Conservation (phyloP, 2,797 vertebrate genomes). For the Ispidina picta region DNA sequence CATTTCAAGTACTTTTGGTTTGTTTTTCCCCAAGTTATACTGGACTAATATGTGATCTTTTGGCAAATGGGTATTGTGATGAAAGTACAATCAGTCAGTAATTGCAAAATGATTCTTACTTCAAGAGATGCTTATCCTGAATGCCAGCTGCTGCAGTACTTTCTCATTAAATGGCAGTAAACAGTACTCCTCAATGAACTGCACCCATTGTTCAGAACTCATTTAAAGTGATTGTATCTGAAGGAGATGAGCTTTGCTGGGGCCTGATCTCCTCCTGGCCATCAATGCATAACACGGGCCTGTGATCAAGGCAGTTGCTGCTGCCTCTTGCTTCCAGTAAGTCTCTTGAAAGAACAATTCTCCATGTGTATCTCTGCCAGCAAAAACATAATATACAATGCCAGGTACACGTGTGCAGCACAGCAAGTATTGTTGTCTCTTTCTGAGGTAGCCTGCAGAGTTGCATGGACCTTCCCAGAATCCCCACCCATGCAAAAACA, state of each 20-base stretch:
- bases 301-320: neutral
- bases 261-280: neutral
- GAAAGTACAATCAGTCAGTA: constrained; percentile 20
- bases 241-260: neutral
- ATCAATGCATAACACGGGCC: neutral
- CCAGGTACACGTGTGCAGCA: neutral
- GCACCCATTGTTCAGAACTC: neutral
- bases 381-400: neutral
- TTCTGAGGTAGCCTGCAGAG: neutral
- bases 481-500: neutral
- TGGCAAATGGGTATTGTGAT: neutral
- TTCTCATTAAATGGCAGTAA: neutral
- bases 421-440: neutral
- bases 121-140: constrained; percentile 31
- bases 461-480: neutral
- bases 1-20: neutral
- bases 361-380: neutral
- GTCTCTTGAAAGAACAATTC: neutral
- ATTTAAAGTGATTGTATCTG: neutral
- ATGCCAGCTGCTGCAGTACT: neutral
- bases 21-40: constrained; percentile 11
- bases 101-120: constrained; percentile 45
- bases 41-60: neutral
- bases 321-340: neutral
- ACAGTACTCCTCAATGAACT: neutral